Conservation (phyloP, 2,113 vertebrate genomes). For the Pluvialis apricaria region DNA sequence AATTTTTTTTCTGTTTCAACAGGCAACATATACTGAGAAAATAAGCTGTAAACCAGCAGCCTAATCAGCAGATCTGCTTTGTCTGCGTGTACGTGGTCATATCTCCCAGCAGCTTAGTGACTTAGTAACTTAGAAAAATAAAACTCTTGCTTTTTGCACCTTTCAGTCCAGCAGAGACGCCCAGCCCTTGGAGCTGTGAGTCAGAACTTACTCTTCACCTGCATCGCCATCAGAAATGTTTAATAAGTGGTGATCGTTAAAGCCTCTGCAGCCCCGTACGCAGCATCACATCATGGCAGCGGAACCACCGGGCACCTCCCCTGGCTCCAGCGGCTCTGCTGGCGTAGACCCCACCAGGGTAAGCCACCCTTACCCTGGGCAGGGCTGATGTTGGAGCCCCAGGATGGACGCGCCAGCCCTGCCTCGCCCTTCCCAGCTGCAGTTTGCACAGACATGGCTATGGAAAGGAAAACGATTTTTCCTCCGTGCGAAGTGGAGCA, state of each 20-base stretch:
- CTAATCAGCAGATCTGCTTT: background rate
- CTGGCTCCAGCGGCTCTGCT: background rate
- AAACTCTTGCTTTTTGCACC: conserved; percentile 33
- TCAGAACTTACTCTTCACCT: background rate
- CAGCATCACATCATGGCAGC: background rate
- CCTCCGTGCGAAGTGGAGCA: background rate
- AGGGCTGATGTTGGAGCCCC: background rate
- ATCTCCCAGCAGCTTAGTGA: conserved; percentile 17
- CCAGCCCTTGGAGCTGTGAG: background rate
- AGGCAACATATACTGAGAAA: background rate
- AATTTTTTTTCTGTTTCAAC: background rate
- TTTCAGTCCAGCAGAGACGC: background rate
- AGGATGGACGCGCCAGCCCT: background rate
- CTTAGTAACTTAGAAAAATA: conserved; percentile 40
- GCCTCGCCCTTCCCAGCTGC: background rate
- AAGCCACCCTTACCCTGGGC: background rate
- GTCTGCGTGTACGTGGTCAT: background rate
- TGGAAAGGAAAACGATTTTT: background rate
- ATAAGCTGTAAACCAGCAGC: background rate
- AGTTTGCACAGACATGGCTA: background rate
- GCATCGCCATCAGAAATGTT: background rate
- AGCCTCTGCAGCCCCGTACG: background rate
- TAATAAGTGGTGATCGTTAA: background rate
- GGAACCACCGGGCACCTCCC: background rate
- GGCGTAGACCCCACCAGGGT: background rate